These are phyloP conservation scores for Manis pentadactyla DNA, from an alignment of 2,797 vertebrate genomes.

Conservation along the genomic window DNA sequence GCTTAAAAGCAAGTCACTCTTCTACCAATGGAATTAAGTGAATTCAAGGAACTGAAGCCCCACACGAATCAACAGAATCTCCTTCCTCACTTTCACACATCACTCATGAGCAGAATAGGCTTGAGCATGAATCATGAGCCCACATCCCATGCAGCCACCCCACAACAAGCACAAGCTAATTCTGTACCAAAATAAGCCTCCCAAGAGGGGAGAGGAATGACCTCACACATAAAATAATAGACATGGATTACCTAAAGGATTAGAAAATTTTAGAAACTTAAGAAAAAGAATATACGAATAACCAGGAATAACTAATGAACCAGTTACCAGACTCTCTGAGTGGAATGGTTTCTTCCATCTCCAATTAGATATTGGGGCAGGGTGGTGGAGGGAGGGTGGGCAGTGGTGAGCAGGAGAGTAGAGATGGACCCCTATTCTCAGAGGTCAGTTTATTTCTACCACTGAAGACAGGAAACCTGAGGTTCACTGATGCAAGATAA, in stretches of 20 bases:
- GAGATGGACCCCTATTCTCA: background rate
- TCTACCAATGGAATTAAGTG: background rate
- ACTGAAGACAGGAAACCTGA: background rate
- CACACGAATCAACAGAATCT: background rate
- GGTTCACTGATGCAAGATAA: background rate
- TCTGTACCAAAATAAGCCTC: background rate
- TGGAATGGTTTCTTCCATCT: background rate
- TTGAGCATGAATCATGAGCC: background rate
- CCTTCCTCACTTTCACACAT: background rate
- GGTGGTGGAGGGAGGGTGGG: no score
- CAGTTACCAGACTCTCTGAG: background rate
- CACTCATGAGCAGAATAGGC: background rate
- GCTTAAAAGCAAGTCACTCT: background rate
- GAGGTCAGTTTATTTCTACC: background rate
- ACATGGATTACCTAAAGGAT: background rate
- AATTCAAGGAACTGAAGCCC: background rate
- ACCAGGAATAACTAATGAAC: background rate
- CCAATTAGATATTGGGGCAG: background rate
- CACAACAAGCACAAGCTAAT: background rate
- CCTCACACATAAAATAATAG: background rate
- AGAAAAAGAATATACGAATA: background rate
- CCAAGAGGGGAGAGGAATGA: accelerated
- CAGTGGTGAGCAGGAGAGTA: background rate
- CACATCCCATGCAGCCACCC: background rate
- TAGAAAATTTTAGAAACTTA: background rate